Base-by-base conservation (phyloP, 2,113 vertebrate species). In the Notothenia rossii region DNA sequence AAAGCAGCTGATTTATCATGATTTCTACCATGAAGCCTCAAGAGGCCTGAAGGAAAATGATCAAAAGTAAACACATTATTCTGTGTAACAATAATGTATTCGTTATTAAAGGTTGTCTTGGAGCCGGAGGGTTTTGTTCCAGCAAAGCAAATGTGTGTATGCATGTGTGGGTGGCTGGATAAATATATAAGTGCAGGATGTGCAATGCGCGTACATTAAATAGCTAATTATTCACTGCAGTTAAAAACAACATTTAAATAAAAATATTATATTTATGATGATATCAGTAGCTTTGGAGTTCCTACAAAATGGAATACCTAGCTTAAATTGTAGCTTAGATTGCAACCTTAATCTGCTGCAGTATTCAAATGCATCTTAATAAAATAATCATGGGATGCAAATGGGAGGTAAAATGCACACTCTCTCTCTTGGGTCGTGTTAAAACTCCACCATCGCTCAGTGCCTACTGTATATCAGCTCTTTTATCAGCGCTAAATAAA, bases 291-390 rank as follows among this genome's bases (percentile, higher is more conserved):
- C 67, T 74, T 58, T 17, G 29, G 2, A 9, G 3, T 5, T 13
- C 33, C 43, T 36, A 29, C 29, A 29, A 29, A 29, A 29, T 29
- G 3, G 29, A 29, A 29, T 29, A 29, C 15, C 48, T 13, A 0
- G 49, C 43, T 22, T 53, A 55, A 55, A 55, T 56, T 45, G 29
- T 13, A 22, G 59, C 50, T 17, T 43, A 43, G 45, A 9, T 65
- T 71, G 76, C 40, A 65, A 25, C 15, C 45, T 80, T 61, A 67
- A 76, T 62, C 33, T 76, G 81, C 72, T 65, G 76, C 68, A 54
- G 58, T 66, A 14, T 76, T 79, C 15, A 61, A 83, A 79, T 53
- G 15, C 46, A 7, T 71, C 51, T 25, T 46, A n/a, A 79, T 83
- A 49, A 76, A 68, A 75, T 75, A 75, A 79, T 72, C 40, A 84